Evolutionary conservation across 2,888 invertebrate genomes (phyloP).

Genomic region (Sesia bembeciformis): DNA sequence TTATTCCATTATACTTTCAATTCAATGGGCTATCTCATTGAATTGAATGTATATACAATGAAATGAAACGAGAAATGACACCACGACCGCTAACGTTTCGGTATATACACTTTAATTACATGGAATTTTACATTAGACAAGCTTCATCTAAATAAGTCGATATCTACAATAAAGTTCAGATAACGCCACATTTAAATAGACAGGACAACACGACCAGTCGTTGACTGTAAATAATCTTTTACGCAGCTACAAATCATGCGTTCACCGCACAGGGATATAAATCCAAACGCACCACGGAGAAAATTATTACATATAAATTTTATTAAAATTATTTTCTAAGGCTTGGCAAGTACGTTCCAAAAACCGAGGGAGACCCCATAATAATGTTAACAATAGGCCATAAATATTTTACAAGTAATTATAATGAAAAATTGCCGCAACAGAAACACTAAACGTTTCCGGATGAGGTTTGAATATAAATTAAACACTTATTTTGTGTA

Average conservation of each 20-base stretch:
- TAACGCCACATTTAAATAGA: no score
- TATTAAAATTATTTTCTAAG: constrained; percentile 24
- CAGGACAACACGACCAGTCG: neutral
- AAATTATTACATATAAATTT: constrained; percentile 54
- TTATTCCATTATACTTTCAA: no score
- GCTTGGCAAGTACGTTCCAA: constrained; percentile 15
- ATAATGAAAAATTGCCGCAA: constrained; percentile 51
- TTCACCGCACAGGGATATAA: constrained; percentile 15
- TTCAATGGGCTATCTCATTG: no score
- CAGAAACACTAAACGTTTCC: constrained; percentile 48
- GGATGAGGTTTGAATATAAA: constrained; percentile 40
- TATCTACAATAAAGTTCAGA: no score
- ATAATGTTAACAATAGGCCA: constrained; percentile 51
- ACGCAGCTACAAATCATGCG: constrained; percentile 19
- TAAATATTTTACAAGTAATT: constrained; percentile 67
- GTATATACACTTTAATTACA: no score
- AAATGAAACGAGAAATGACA: no score
- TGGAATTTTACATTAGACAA: no score
- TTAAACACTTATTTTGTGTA: constrained; percentile 29
- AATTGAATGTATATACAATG: no score
- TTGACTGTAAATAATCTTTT: neutral
- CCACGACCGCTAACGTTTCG: no score
- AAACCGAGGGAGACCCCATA: constrained; percentile 32
- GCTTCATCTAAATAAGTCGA: no score
- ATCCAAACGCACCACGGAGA: constrained; percentile 24